Conservation (phyloP, 2,888 invertebrate species). For the Oscheius sp. region DNA sequence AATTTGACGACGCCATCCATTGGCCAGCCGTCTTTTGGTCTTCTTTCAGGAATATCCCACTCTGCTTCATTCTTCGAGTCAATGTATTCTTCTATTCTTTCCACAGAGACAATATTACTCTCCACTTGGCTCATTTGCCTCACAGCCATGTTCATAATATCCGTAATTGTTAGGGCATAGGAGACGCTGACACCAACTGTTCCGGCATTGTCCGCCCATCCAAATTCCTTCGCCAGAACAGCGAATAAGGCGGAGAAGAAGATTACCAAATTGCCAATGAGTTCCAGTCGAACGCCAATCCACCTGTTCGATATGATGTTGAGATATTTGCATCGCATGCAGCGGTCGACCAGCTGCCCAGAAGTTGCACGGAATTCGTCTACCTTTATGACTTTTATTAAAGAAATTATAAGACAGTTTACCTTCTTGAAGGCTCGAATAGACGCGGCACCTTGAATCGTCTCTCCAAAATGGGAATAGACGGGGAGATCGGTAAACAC, state of each 20-base stretch:
- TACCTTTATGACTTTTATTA: background rate
- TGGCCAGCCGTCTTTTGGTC: conserved; percentile 54
- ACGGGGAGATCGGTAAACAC: conserved; percentile 70
- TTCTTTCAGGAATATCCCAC: conserved; percentile 55
- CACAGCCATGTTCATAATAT: conserved; percentile 68
- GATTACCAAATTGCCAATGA: conserved; percentile 89
- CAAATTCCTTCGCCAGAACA: conserved; percentile 78
- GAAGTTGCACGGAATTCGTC: conserved; percentile 21
- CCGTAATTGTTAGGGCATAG: conserved; percentile 74
- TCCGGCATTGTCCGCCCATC: conserved; percentile 75
- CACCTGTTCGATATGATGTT: conserved; percentile 77
- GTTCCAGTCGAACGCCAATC: conserved; percentile 92
- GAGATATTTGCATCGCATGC: conserved; percentile 59
- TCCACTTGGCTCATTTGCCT: conserved; percentile 82
- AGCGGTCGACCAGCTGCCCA: conserved; percentile 40
- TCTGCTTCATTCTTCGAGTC: conserved; percentile 49
- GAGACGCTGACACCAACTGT: conserved; percentile 77
- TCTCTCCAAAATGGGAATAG: conserved; percentile 71
- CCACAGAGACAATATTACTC: conserved; percentile 95
- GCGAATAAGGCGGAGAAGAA: conserved; percentile 93
- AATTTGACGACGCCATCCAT: conserved; percentile 47
- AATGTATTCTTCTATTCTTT: conserved; percentile 86
- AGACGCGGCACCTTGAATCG: conserved; percentile 76
- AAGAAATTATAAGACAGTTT: background rate
- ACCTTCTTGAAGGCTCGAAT: conserved; percentile 72